Conservation (phyloP, 2,797 vertebrate species). For the Strix occidentalis region DNA sequence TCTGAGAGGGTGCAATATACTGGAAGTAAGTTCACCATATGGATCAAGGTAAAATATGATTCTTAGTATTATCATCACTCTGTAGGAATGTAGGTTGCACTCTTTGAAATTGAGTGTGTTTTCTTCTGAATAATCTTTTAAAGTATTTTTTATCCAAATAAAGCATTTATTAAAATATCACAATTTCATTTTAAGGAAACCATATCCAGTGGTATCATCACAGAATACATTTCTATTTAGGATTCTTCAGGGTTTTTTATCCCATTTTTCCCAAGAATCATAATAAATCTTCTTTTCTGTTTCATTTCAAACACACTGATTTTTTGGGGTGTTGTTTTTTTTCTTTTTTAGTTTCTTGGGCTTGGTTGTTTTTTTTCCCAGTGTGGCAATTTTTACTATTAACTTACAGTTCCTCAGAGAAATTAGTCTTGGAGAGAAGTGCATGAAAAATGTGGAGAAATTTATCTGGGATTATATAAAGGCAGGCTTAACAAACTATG, state of each 20-base stretch:
- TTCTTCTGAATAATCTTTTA: background rate
- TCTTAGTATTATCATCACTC: background rate
- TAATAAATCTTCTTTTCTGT: background rate
- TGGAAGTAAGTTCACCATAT: background rate
- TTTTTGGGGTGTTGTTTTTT: background rate
- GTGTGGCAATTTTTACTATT: background rate
- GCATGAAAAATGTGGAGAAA: background rate
- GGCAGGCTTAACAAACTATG: background rate
- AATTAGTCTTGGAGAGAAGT: background rate
- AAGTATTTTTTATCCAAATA: background rate
- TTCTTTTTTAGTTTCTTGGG: background rate
- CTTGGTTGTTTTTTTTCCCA: too few relatives aligned
- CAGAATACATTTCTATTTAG: background rate
- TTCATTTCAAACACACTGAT: background rate
- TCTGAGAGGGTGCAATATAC: background rate
- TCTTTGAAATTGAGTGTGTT: background rate
- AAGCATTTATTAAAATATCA: background rate
- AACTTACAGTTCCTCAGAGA: background rate
- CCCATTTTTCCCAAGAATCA: background rate
- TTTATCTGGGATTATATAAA: background rate
- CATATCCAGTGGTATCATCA: background rate
- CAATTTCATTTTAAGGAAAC: background rate
- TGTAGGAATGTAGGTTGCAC: background rate
- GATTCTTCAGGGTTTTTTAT: background rate
- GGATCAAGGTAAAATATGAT: background rate